A percentile compares a stretch with the other conserved stretches of the same genome.
These are phyloP conservation scores for Morelia viridis DNA, from an alignment of 2,797 vertebrate genomes.

Conservation along the genomic window DNA sequence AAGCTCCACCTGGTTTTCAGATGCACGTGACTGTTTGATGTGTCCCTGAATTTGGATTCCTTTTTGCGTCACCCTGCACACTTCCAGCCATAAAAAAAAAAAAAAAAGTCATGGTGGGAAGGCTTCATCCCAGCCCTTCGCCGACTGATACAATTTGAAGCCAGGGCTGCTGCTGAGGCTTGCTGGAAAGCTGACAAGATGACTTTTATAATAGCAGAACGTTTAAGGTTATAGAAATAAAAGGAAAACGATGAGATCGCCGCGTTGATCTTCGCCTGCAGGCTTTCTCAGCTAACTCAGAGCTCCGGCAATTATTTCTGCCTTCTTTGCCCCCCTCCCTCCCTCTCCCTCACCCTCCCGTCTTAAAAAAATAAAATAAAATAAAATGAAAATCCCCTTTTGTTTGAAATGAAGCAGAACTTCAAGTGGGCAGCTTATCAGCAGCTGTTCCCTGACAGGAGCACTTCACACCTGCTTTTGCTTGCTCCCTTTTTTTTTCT, in stretches of 20 bases:
- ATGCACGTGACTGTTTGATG: neutral
- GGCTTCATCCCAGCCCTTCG: slow-evolving; percentile 76
- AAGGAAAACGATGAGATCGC: slow-evolving; percentile 83
- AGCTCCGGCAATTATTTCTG: slow-evolving; percentile 81
- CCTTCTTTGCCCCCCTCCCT: slow-evolving; percentile 67
- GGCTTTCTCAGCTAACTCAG: slow-evolving; percentile 76
- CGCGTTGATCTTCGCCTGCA: slow-evolving; percentile 81
- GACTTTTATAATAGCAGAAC: slow-evolving; percentile 83
- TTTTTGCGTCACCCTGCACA: slow-evolving; percentile 67
- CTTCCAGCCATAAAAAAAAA: slow-evolving; percentile 60
- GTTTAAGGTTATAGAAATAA: slow-evolving; percentile 86
- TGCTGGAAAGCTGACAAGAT: slow-evolving; percentile 80
- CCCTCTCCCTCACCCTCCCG: no score
- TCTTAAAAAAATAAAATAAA: slow-evolving; percentile 34
- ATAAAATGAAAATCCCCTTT: slow-evolving; percentile 40
- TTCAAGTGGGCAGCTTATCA: slow-evolving; percentile 76
- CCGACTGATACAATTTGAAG: slow-evolving; percentile 79
- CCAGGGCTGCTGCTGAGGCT: slow-evolving; percentile 73
- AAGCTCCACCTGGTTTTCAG: neutral
- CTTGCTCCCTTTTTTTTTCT: slow-evolving; percentile 72
- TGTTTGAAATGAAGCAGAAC: slow-evolving; percentile 83
- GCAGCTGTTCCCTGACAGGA: slow-evolving; percentile 75
- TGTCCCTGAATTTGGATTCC: neutral
- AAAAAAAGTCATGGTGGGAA: slow-evolving; percentile 81
- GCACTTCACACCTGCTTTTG: slow-evolving; percentile 78